Conservation (phyloP, 2,113 vertebrate genomes). For the Camarhynchus parvulus region DNA sequence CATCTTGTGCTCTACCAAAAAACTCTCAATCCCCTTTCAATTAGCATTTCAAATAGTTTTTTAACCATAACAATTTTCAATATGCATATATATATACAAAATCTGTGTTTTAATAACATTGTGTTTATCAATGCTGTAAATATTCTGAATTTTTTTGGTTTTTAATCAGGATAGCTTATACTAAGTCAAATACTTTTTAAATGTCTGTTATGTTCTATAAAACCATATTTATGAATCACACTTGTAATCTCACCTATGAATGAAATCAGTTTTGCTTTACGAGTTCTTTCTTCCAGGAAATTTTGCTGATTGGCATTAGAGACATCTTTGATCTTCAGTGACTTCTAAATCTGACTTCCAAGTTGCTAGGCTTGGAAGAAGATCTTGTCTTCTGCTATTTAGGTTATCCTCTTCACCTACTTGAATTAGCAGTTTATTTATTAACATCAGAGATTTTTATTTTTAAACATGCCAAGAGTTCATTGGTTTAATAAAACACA, state of each 20-base stretch:
- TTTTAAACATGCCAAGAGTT: not conserved
- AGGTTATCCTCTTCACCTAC: not conserved
- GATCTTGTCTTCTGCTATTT: not conserved
- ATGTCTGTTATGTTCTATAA: not conserved
- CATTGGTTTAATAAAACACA: not conserved
- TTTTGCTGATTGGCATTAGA: not conserved
- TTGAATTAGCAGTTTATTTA: not conserved
- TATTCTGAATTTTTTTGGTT: not conserved
- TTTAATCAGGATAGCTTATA: not conserved
- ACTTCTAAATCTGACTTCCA: not conserved
- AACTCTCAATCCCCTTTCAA: not conserved
- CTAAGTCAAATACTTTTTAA: not conserved
- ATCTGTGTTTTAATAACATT: not conserved
- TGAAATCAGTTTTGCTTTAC: not conserved
- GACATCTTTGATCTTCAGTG: not conserved
- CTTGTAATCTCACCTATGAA: not conserved
- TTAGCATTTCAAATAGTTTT: not conserved
- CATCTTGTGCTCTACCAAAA: not conserved
- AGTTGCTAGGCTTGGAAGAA: not conserved
- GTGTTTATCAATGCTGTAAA: not conserved
- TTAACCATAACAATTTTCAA: not conserved
- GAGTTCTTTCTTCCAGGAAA: not conserved
- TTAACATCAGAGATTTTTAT: not conserved
- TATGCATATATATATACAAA: not conserved
- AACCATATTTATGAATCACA: not conserved